These are phyloP conservation scores for Drosophila ananassae DNA, from an alignment of 1,140 invertebrate species.

Conservation along the genomic window DNA sequence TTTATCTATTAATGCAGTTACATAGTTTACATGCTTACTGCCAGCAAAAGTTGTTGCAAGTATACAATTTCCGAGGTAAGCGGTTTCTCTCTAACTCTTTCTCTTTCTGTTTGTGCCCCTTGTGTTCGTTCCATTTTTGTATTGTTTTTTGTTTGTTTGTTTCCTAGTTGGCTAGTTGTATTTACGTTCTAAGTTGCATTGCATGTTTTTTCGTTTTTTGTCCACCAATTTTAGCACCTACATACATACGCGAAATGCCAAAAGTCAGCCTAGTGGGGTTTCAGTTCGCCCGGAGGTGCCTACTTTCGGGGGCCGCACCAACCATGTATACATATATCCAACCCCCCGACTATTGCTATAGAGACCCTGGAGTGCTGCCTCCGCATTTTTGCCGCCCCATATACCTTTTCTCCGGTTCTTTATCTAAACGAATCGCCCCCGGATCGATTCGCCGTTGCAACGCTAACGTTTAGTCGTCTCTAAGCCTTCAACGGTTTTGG, in stretches of 20 bases:
- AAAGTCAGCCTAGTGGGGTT: constrained; percentile 66
- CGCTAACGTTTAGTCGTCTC: constrained; percentile 56
- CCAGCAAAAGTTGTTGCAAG: constrained; percentile 83
- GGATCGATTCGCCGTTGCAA: constrained; percentile 36
- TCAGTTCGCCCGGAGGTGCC: constrained; percentile 45
- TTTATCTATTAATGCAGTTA: constrained; percentile 65
- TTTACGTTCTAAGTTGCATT: constrained; percentile 22
- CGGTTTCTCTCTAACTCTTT: constrained; percentile 45
- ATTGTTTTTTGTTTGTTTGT: constrained; percentile 29
- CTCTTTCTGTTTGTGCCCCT: constrained; percentile 28
- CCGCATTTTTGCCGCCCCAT: constrained; percentile 27
- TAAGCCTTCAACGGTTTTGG: constrained; percentile 44
- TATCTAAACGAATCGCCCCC: constrained; percentile 55
- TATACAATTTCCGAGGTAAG: constrained; percentile 84
- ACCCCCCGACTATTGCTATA: constrained; percentile 6
- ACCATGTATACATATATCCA: neutral
- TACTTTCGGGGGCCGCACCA: constrained; percentile 39
- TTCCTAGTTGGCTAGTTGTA: constrained; percentile 12
- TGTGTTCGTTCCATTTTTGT: constrained; percentile 23
- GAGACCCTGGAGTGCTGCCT: constrained; percentile 13
- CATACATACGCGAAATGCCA: constrained; percentile 51
- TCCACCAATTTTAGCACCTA: constrained; percentile 10
- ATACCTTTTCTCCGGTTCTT: constrained; percentile 35
- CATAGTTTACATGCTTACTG: constrained; percentile 82
- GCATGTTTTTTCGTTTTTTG: constrained; percentile 36